phyloP scores from a whole-genome alignment of 2,797 vertebrate genomes.

The Spinus olivaceus region DNA sequence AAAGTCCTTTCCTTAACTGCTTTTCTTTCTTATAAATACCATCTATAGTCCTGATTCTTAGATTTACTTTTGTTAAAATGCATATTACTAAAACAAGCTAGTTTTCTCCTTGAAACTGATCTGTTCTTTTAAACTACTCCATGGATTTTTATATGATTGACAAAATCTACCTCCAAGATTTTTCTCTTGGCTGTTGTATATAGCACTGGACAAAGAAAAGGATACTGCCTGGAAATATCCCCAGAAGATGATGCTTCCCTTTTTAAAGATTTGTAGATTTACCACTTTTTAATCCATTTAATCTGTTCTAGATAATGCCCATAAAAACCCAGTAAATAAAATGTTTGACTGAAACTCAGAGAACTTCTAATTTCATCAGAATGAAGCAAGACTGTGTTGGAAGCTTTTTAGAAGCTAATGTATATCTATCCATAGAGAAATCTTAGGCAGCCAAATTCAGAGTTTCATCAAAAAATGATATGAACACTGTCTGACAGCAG shows the following conservation, averaged over 20 bases:
- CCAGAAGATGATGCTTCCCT: not conserved
- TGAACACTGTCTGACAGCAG: not conserved
- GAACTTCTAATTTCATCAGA: not conserved
- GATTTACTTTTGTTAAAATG: not conserved
- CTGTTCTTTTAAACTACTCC: not conserved
- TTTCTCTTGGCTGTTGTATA: not conserved
- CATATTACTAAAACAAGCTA: not conserved
- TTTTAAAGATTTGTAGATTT: not conserved
- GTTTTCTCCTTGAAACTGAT: not conserved
- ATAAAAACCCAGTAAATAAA: not conserved
- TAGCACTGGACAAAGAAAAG: not conserved
- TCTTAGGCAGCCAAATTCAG: not conserved
- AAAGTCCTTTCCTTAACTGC: not conserved
- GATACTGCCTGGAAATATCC: not conserved
- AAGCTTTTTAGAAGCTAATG: not conserved
- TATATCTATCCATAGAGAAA: not conserved
- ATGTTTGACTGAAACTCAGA: not conserved
- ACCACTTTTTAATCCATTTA: not conserved
- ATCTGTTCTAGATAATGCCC: not conserved
- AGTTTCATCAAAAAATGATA: not conserved
- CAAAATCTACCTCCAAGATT: not conserved
- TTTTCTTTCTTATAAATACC: not conserved
- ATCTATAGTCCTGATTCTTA: not conserved
- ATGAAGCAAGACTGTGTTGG: not conserved
- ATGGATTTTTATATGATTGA: not conserved